phyloP scores from a whole-genome alignment of 1,140 invertebrate species.

The Heliothis virescens region DNA sequence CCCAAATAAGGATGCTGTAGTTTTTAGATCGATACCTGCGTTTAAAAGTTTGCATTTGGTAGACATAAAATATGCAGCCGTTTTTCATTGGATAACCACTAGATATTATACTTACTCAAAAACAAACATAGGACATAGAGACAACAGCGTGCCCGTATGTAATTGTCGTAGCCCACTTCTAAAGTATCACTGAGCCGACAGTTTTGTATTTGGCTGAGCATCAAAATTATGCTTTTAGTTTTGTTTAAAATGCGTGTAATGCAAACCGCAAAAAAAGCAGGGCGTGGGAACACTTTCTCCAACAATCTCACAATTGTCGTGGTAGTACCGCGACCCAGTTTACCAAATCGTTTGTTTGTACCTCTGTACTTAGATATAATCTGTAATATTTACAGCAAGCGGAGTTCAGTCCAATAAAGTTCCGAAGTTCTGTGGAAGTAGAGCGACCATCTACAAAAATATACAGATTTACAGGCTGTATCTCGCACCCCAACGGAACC shows the following conservation, averaged over 20 bases:
- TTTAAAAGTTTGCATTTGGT: too few species aligned
- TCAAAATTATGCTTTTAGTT: conserved; percentile 43
- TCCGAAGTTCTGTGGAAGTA: conserved; percentile 94
- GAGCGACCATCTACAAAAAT: conserved; percentile 98
- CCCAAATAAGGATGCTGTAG: background rate
- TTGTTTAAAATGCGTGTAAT: conserved; percentile 43
- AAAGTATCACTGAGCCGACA: conserved; percentile 29
- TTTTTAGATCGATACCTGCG: too few species aligned
- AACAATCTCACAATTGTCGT: conserved; percentile 32
- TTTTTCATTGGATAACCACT: too few species aligned
- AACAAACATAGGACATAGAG: too few species aligned
- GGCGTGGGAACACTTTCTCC: conserved; percentile 64
- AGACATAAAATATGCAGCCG: too few species aligned
- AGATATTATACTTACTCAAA: too few species aligned
- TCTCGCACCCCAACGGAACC: conserved; percentile 93
- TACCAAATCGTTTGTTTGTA: conserved; percentile 16
- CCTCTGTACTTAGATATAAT: background rate
- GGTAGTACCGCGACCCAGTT: conserved; percentile 17
- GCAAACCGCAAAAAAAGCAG: conserved; percentile 49
- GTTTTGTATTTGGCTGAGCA: conserved; percentile 49
- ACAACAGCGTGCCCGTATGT: background rate
- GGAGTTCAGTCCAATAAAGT: conserved; percentile 93
- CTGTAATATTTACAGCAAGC: conserved; percentile 84
- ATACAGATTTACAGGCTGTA: conserved; percentile 96
- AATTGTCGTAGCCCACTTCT: background rate